Base-by-base conservation (phyloP, 2,888 invertebrate genomes). In the Dioctria rufipes region DNA sequence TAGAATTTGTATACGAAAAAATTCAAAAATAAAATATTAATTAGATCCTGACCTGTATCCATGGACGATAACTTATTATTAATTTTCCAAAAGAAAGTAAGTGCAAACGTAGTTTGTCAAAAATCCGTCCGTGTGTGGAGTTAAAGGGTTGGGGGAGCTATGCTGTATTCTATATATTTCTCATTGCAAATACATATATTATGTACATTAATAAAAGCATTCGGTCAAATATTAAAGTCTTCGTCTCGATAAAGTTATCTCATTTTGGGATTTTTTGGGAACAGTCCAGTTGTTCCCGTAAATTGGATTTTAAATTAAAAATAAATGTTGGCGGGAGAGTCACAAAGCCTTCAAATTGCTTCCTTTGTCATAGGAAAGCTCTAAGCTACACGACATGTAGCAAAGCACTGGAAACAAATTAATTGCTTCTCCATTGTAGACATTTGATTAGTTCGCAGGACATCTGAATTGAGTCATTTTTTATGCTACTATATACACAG, bases 301-400 rank as follows among this genome's bases (percentile, higher is more conserved):
- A 80, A 80, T 80, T 80, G 80, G 80, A 80, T 80, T 80, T 80
- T 80, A 80, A 80, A 80, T 80, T 80, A 80, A 80, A 80, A 80
- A 80, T 80, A 80, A 80, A 80, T 80, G 80, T 80, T 80, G 80
- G 80, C 71, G 51, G 71, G 80, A 42, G 80, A 80, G 80, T 69
- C 63, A 80, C 80, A 80, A 80, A 80, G 80, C 80, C 80, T 69
- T 80, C 80, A 80, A 80, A 80, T 80, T 80, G 71, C 80, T 80
- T 80, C 69, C 71, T 69, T 71, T 80, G 73, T 73, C 58, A 73
- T 40, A 73, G 73, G 37, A 73, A 69, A 73, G 73, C 73, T 73
- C 73, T 73, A 73, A 73, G 73, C 73, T 73, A 58, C 73, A 73
- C 73, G 73, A 73, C 73, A 78, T 78, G 37, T 78, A 78, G 42